phyloP scores from a whole-genome alignment of 2,113 vertebrate species.

The Morphnarchus princeps region DNA sequence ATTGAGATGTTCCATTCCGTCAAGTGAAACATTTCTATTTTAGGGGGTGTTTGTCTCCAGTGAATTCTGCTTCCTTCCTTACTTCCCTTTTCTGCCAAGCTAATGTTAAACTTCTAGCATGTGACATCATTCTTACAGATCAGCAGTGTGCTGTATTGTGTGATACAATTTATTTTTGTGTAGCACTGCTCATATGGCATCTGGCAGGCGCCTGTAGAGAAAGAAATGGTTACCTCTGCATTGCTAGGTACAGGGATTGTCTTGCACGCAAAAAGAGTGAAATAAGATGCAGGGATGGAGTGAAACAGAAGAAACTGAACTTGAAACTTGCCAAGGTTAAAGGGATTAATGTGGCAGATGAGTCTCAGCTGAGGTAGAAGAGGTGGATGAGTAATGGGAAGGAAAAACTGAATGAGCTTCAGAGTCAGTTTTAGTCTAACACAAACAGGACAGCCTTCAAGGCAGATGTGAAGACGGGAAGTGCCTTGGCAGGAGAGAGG shows the following conservation, averaged over 20 bases:
- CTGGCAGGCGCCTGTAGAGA: neutral
- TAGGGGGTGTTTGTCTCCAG: constrained; percentile 15
- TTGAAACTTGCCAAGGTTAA: neutral
- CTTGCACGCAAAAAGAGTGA: neutral
- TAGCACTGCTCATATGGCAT: neutral
- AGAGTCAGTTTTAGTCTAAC: neutral
- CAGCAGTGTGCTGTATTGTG: neutral
- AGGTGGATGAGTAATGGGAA: constrained; percentile 50
- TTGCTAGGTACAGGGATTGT: neutral
- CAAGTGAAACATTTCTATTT: constrained; percentile 45
- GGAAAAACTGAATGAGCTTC: constrained; percentile 37
- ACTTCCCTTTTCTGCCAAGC: constrained; percentile 44
- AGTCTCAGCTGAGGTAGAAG: constrained; percentile 16
- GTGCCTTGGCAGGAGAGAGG: neutral
- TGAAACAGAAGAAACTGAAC: neutral
- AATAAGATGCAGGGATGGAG: neutral
- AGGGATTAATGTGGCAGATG: neutral
- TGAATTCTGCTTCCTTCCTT: constrained; percentile 53
- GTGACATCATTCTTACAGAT: constrained; percentile 6
- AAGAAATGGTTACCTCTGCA: neutral
- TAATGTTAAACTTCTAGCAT: constrained; percentile 1
- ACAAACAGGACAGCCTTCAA: constrained; percentile 44
- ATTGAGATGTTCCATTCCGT: neutral
- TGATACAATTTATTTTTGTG: neutral
- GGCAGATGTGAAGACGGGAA: neutral